Base-by-base conservation (phyloP, 2,113 vertebrate species). In the Cephalopholis sonnerati region DNA sequence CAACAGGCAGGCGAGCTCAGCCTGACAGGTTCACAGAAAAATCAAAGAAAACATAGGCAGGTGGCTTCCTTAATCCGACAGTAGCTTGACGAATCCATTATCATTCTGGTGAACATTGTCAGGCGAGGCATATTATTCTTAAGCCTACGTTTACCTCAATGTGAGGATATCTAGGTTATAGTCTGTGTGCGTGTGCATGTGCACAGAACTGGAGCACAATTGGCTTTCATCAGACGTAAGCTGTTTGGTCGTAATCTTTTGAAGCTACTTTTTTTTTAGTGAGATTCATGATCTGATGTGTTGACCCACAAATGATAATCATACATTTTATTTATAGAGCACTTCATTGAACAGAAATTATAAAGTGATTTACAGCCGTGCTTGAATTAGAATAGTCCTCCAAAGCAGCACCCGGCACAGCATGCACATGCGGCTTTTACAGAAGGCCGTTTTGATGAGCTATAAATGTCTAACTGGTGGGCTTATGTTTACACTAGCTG, bases 21-120 rank as follows among this genome's bases (percentile, higher is more conserved):
- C 46, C 44, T 29, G 61, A 53, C 11, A 17, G 62, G 29, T 83
- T 25, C 13, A 55, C 22, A 70, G 51, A 68, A 54, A 83, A 25
- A 74, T 68, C 36, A 54, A 77, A 77, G 39, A 57, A 67, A 81
- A 77, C 51, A 53, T 2, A 20, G 55, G 39, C 83, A 77, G 50
- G 74, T 74, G 44, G 69, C 32, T 74, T 59, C 36, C 13, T 44
- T 77, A 83, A 86, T 83, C 65, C 4, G 24, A 62, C 65, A 36
- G 16, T 22, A 50, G 41, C 32, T 57, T 55, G 22, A 74, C n/a
- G 1, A 65, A 65, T 74, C 57, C 46, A 73, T 85, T 64, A 73
- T 61, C 29, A 41, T 41, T 77, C 53, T 65, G 68, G 29, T 68
- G 39, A 81, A 59, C 29, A 53, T 16, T 77, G 55, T 69, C 44